Percentiles rank a stretch among this genome's conserved stretches.
Conservation (phyloP, 2,113 vertebrate species). For the Nicator chloris region DNA sequence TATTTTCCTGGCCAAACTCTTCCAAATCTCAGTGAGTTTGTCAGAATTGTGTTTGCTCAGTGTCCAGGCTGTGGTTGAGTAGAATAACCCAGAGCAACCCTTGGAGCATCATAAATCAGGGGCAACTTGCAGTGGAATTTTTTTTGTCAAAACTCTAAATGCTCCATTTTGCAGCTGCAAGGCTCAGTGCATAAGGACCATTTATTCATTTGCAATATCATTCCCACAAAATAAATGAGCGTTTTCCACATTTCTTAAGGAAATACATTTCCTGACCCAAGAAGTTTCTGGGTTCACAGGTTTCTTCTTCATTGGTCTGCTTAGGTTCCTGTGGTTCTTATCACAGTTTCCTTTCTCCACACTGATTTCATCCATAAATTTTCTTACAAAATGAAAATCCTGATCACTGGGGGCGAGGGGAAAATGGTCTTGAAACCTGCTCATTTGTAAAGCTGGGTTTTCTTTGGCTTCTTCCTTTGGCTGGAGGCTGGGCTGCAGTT, state of each 20-base stretch:
- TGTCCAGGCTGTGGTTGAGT: not conserved
- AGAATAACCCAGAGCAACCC: not conserved
- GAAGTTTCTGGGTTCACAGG: not conserved
- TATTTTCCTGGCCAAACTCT: not conserved
- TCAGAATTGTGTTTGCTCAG: not conserved
- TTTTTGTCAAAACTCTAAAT: not conserved
- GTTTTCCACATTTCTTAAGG: not conserved
- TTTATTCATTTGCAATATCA: not conserved
- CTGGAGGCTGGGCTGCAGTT: not conserved
- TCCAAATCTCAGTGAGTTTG: not conserved
- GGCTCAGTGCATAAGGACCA: not conserved
- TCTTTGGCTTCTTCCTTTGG: not conserved
- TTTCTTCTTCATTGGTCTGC: not conserved
- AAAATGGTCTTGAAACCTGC: not conserved
- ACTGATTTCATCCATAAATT: not conserved
- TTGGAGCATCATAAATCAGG: not conserved
- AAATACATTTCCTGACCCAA: not conserved
- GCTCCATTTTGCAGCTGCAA: not conserved
- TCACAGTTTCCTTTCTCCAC: not conserved
- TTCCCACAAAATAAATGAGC: not conserved
- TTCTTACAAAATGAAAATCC: not conserved
- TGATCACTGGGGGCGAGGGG: not conserved
- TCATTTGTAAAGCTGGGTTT: not conserved
- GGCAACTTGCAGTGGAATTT: not conserved
- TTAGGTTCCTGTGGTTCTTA: not conserved